phyloP scores from a whole-genome alignment of 2,797 vertebrate species.

The Liasis olivaceus region DNA sequence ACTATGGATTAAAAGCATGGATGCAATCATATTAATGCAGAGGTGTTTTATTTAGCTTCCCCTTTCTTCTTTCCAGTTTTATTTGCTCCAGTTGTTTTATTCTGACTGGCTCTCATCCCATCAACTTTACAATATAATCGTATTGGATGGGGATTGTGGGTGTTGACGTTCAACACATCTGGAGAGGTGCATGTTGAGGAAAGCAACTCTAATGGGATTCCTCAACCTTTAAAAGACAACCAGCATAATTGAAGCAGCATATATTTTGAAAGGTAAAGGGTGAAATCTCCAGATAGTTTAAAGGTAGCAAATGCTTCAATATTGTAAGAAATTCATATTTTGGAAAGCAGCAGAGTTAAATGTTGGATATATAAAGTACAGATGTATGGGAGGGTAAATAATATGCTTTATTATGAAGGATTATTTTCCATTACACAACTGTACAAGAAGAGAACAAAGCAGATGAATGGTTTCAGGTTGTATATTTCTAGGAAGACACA shows the following conservation, averaged over 20 bases:
- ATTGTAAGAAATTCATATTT: background rate
- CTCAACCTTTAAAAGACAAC: background rate
- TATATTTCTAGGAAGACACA: constrained; percentile 1
- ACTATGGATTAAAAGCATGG: background rate
- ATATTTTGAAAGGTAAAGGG: background rate
- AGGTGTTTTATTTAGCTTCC: background rate
- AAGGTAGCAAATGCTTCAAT: background rate
- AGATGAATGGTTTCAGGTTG: background rate
- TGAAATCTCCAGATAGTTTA: background rate
- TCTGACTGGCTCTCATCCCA: background rate
- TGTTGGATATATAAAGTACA: background rate
- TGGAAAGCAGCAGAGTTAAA: background rate
- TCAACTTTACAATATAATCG: background rate
- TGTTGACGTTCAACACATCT: background rate
- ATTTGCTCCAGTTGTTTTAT: background rate
- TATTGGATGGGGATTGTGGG: background rate
- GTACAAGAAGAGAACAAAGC: background rate
- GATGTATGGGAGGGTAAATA: background rate
- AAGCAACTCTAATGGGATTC: background rate
- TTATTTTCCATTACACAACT: background rate
- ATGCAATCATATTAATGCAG: background rate
- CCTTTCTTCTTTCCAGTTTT: too few species aligned
- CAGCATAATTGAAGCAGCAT: background rate
- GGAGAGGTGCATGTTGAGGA: background rate
- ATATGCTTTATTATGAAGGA: background rate